Evolutionary conservation across 1,140 invertebrate species (phyloP).

Genomic region (Phenacoccus solenopsis): DNA sequence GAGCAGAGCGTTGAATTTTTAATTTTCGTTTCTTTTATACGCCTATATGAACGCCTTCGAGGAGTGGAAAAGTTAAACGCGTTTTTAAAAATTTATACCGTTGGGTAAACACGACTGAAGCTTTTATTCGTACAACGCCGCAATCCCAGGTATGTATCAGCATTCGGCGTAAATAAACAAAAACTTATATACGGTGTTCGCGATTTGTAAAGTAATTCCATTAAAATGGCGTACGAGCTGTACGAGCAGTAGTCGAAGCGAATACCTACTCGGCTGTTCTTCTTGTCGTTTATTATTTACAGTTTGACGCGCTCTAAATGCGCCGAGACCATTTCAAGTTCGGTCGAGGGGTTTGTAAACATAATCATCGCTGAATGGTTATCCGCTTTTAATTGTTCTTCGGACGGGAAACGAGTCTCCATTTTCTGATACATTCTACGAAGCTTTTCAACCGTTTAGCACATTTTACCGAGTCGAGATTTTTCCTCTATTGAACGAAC

Average conservation of each 20-base stretch:
- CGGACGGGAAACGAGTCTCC: neutral
- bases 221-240: neutral
- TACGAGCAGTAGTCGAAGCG: neutral
- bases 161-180: neutral
- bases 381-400: conserved; percentile 7
- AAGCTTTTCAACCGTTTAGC: no score
- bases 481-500: no score
- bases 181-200: neutral
- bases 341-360: neutral
- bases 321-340: neutral
- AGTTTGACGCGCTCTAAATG: neutral
- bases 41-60: neutral
- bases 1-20: neutral
- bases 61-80: neutral
- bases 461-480: no score
- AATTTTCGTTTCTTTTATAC: neutral
- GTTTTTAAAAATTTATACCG: neutral
- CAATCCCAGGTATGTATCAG: neutral
- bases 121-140: neutral
- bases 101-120: neutral
- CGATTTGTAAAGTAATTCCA: neutral
- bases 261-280: no score
- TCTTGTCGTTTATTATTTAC: conserved; percentile 15
- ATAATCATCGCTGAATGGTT: conserved; percentile 5
- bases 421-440: conserved; percentile 1